Evolutionary conservation across 2,797 vertebrate species (phyloP).

Genomic region (Anguilla marmorata): DNA sequence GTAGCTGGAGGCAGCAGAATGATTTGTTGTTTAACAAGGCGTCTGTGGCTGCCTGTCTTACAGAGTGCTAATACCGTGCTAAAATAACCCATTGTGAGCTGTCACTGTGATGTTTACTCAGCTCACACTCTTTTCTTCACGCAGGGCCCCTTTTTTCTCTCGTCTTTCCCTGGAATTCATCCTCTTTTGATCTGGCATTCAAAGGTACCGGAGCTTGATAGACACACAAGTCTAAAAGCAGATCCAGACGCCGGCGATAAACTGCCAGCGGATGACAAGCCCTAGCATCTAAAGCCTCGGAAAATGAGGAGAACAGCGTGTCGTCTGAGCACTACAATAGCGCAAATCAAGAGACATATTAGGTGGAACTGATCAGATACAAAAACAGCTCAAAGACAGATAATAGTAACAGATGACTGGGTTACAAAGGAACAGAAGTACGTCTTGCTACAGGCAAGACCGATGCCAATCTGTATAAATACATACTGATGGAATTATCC

Average conservation of each 20-base stretch:
- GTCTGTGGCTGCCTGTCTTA: conserved; percentile 76
- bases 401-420: conserved; percentile 77
- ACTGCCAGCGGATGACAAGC: conserved; percentile 85
- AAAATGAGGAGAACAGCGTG: conserved; percentile 81
- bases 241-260: conserved; percentile 85
- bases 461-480: conserved; percentile 39
- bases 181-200: conserved; percentile 91
- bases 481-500: conserved; percentile 38
- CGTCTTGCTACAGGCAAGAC: conserved; percentile 40
- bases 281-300: conserved; percentile 81
- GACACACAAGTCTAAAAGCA: conserved; percentile 84
- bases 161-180: conserved; percentile 77
- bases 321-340: conserved; percentile 80
- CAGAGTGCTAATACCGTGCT: conserved; percentile 79
- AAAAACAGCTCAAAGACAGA: conserved; percentile 82
- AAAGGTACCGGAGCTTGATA: conserved; percentile 87
- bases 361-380: conserved; percentile 85
- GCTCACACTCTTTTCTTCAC: conserved; percentile 80
- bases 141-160: conserved; percentile 73
- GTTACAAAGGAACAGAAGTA: conserved; percentile 42
- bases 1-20: conserved; percentile 64
- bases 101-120: conserved; percentile 86
- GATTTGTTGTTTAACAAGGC: conserved; percentile 79
- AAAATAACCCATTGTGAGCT: conserved; percentile 85
- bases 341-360: conserved; percentile 85